These are phyloP conservation scores for Pycnonotus jocosus DNA, from an alignment of 2,113 vertebrate genomes.

Conservation along the genomic window DNA sequence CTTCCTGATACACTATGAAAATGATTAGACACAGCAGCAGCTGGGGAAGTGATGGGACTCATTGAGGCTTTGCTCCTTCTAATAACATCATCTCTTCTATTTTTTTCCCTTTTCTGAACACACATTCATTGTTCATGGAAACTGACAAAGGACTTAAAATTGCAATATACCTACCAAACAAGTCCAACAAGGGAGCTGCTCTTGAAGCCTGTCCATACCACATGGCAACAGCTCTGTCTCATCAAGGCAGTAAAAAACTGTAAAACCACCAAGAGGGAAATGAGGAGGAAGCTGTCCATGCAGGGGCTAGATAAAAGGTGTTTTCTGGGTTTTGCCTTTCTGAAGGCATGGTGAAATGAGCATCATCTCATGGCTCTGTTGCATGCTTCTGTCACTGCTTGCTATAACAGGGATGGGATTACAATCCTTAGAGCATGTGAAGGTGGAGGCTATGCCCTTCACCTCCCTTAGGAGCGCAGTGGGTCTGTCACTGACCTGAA, in stretches of 20 bases:
- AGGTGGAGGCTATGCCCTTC: background rate
- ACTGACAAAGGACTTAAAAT: background rate
- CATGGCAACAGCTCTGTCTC: background rate
- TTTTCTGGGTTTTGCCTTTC: background rate
- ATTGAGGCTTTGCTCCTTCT: background rate
- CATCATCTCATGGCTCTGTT: background rate
- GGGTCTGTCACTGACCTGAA: background rate
- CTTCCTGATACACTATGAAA: slow-evolving; percentile 41
- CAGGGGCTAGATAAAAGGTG: background rate
- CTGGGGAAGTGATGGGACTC: background rate
- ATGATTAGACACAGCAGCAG: slow-evolving; percentile 40
- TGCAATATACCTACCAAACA: background rate
- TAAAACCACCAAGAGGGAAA: background rate
- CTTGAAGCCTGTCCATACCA: background rate
- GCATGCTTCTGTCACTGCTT: background rate
- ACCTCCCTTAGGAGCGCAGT: background rate
- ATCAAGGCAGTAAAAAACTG: background rate
- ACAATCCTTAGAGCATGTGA: background rate
- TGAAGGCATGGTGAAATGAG: background rate
- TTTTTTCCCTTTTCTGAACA: background rate
- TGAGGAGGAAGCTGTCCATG: background rate
- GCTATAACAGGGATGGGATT: background rate
- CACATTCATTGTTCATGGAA: background rate
- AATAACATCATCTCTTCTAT: background rate
- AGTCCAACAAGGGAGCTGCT: background rate